phyloP scores from a whole-genome alignment of 2,797 vertebrate genomes.

The Cottoperca gobio region DNA sequence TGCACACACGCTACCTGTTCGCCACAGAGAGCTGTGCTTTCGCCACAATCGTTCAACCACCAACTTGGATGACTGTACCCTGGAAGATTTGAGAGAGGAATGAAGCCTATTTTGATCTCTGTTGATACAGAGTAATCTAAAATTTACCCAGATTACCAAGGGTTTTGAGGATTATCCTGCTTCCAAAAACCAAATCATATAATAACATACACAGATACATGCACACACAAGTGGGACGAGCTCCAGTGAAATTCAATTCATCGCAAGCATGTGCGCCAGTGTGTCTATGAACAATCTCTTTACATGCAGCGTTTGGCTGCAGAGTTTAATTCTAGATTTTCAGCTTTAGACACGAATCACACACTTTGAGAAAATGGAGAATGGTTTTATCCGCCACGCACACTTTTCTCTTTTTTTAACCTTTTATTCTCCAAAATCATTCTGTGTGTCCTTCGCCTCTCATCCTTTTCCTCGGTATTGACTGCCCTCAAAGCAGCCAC shows the following conservation, averaged over 20 bases:
- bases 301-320: not conserved
- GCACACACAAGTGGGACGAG: slow-evolving; percentile 34
- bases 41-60: slow-evolving; percentile 5
- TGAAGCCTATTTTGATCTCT: slow-evolving; percentile 67
- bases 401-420: slow-evolving; percentile 46
- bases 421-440: slow-evolving; percentile 55
- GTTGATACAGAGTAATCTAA: slow-evolving; percentile 68
- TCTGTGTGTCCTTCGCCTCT: slow-evolving; percentile 43
- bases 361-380: slow-evolving; percentile 11
- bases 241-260: slow-evolving; percentile 21
- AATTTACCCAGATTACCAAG: slow-evolving; percentile 72
- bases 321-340: slow-evolving; percentile 48
- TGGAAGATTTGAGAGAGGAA: slow-evolving; percentile 42
- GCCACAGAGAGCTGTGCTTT: slow-evolving; percentile 19
- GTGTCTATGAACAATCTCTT: not conserved
- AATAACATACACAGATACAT: slow-evolving; percentile 58
- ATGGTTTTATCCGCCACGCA: slow-evolving; percentile 49
- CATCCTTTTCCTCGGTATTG: slow-evolving; percentile 70
- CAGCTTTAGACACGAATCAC: slow-evolving; percentile 55
- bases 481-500: slow-evolving; percentile 56
- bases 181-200: slow-evolving; percentile 66
- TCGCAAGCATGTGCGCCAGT: not conserved
- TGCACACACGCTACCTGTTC: slow-evolving; percentile 12
- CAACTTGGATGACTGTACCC: slow-evolving; percentile 19
- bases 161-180: slow-evolving; percentile 70